Conservation (phyloP, 2,113 vertebrate genomes). For the Aegotheles bennettii region DNA sequence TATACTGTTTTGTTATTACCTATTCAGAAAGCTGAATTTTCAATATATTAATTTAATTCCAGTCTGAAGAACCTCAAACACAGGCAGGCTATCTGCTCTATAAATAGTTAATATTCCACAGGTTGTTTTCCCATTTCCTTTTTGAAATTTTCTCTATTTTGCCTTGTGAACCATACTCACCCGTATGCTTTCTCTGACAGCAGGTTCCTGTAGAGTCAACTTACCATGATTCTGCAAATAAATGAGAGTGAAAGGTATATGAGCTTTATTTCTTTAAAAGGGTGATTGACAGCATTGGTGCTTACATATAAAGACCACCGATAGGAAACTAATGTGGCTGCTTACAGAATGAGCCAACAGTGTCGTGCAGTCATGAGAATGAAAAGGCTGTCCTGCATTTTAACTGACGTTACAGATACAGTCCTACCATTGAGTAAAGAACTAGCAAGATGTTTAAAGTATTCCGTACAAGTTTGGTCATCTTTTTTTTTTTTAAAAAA, state of each 20-base stretch:
- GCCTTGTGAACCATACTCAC: neutral
- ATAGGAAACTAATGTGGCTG: neutral
- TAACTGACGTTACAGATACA: neutral
- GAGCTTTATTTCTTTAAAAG: neutral
- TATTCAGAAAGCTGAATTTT: neutral
- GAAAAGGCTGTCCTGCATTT: neutral
- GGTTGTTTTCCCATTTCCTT: neutral
- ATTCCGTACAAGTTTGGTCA: fast-evolving
- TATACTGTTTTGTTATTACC: neutral
- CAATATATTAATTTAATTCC: neutral
- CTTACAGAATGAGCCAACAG: neutral
- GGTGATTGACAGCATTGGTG: neutral
- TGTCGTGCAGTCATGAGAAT: neutral
- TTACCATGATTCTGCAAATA: neutral
- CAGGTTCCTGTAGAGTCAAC: neutral
- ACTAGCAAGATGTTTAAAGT: neutral
- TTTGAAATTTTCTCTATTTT: neutral
- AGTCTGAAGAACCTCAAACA: neutral
- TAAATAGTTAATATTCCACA: neutral
- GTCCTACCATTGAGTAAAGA: neutral
- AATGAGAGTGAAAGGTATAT: neutral
- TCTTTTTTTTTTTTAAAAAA: no score
- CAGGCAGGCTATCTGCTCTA: neutral
- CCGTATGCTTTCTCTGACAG: neutral
- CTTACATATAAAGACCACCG: neutral